phyloP scores from a whole-genome alignment of 2,888 invertebrate species.

The Diaprepes abbreviatus region DNA sequence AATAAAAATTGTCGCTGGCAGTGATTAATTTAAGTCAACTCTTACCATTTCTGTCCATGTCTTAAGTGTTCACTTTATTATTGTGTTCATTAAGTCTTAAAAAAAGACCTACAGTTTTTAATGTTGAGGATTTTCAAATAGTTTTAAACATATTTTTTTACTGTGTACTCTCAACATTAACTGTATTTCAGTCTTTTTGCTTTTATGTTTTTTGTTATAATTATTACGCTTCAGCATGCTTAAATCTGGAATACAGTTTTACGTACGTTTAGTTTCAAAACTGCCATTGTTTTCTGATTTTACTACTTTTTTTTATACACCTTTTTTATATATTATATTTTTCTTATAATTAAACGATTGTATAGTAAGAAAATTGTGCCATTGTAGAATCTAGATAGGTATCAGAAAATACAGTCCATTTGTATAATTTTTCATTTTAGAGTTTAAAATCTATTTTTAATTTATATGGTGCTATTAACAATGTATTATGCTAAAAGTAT shows the following conservation, averaged over 20 bases:
- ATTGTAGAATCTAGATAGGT: constrained; percentile 62
- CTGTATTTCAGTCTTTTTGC: constrained; percentile 53
- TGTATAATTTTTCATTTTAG: constrained; percentile 50
- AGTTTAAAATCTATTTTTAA: constrained; percentile 54
- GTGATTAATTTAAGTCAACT: constrained; percentile 52
- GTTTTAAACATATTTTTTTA: constrained; percentile 42
- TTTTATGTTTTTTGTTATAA: constrained; percentile 26
- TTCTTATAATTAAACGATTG: constrained; percentile 56
- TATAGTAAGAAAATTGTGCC: constrained; percentile 64
- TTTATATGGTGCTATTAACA: constrained; percentile 64
- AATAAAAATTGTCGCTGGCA: constrained; percentile 40
- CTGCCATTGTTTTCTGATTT: constrained; percentile 64
- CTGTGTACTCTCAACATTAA: constrained; percentile 48
- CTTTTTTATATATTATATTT: constrained; percentile 58
- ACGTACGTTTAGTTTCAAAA: constrained; percentile 55
- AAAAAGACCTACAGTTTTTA: constrained; percentile 47
- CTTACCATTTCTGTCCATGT: constrained; percentile 51
- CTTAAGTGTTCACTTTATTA: constrained; percentile 58
- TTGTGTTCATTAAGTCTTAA: constrained; percentile 59
- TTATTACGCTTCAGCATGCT: constrained; percentile 53
- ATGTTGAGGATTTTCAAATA: constrained; percentile 46
- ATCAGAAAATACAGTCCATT: constrained; percentile 56
- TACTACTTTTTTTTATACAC: constrained; percentile 61
- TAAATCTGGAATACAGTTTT: constrained; percentile 57
- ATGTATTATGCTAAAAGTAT: constrained; percentile 52